Base-by-base conservation (phyloP, 35 echinoderm and acorn worm genomes). In the Apostichopus japonicus region DNA sequence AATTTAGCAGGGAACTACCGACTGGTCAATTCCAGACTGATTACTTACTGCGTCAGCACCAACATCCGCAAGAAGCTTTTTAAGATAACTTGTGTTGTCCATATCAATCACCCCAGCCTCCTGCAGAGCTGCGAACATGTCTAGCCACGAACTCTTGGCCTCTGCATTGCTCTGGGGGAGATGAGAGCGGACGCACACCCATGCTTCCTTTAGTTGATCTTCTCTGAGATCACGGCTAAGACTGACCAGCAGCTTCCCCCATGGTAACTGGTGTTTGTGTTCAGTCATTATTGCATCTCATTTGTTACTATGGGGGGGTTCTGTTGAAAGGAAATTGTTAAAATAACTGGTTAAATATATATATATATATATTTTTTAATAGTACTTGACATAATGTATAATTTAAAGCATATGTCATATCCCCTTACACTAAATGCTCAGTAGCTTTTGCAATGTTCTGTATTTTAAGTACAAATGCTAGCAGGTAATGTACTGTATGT, bases 21-120 rank as follows among this genome's bases (percentile, higher is more conserved):
- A 61, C 57, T 11, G 57, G 57, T 61, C 8, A 61, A 61, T 61
- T 61, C 57, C 7, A 61, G 8, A 61, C 7, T 10, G 71, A 0
- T 75, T 0, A 91, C 90, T 91, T 67, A 91, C 76, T 59, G 44
- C 21, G 10, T 6, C 5, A 58, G 3, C 5, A 3, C 76, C 90
- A 79, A 91, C 61, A 9, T 21, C 25, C 53, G 27, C 90, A 0
- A 91, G 53, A 8, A 91, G 44, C n/a, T 91, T 73, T 72, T 79
- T 91, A 44, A 91, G 33, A 17, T 91, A 91, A 25, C 17, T 53
- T 56, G 90, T 91, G 72, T 58, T 79, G 53, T 91, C 90, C 77
- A 52, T 17, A 4, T 79, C 76, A 19, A 91, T 91, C 4, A 91
- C 44, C 11, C 90, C 90, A 5, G 71, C 76, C 15, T 91, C 90